Conservation (phyloP, 2,888 invertebrate genomes). For the Parapristionchus giblindavisi region DNA sequence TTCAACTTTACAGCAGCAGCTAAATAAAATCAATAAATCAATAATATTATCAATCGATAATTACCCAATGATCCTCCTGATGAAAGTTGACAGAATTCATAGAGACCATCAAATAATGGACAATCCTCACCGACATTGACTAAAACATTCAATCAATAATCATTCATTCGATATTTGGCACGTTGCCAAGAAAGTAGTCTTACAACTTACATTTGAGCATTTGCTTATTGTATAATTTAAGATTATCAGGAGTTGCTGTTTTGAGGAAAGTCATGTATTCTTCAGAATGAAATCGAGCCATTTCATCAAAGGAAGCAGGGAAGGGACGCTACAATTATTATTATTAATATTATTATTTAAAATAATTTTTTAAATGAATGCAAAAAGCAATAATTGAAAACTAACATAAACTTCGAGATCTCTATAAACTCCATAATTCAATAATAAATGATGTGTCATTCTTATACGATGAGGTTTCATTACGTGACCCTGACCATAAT, state of each 20-base stretch:
- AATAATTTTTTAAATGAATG: too few relatives aligned
- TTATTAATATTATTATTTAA: too few relatives aligned
- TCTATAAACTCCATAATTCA: slow-evolving; percentile 97
- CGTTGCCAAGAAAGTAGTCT: too few relatives aligned
- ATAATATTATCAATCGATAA: not conserved
- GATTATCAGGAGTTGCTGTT: not conserved
- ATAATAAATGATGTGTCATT: slow-evolving; percentile 97
- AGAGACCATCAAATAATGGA: slow-evolving; percentile 98
- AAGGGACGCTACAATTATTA: slow-evolving; percentile 12
- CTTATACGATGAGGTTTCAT: slow-evolving; percentile 99
- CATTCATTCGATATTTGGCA: too few relatives aligned
- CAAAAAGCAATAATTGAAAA: too few relatives aligned
- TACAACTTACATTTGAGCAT: not conserved
- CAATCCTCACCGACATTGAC: slow-evolving; percentile 96
- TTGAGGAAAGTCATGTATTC: slow-evolving; percentile 17
- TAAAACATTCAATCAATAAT: slow-evolving; percentile 49
- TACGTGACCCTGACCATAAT: slow-evolving; percentile 99
- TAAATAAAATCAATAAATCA: slow-evolving; percentile 27
- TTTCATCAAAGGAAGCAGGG: not conserved
- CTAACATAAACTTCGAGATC: slow-evolving; percentile 99
- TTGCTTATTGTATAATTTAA: not conserved
- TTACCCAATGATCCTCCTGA: slow-evolving; percentile 90
- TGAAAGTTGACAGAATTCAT: slow-evolving; percentile 97
- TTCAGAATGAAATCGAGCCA: not conserved
- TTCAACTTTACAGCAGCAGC: slow-evolving; percentile 99